These are phyloP conservation scores for Mesorhabditis sp. DNA, from an alignment of 2,888 invertebrate genomes.

Conservation along the genomic window DNA sequence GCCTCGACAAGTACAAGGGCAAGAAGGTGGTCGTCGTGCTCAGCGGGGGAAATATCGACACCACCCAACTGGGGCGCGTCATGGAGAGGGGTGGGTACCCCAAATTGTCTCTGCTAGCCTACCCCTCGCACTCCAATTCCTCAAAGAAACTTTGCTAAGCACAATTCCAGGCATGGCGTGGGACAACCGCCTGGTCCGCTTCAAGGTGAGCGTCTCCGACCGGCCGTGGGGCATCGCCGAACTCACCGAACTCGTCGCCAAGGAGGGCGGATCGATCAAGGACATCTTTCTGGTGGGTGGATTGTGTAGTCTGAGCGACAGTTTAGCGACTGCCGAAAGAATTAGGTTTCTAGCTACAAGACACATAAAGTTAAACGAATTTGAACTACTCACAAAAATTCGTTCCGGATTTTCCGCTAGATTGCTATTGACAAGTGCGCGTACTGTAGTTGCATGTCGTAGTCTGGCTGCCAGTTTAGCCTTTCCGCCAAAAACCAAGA, in stretches of 20 bases:
- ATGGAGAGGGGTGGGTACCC: conserved; percentile 58
- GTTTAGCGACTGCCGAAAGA: not conserved
- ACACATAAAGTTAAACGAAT: not conserved
- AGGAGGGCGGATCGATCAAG: conserved; percentile 69
- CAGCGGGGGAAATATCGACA: conserved; percentile 64
- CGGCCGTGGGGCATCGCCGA: conserved; percentile 61
- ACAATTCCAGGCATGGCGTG: conserved; percentile 72
- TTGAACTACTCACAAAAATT: too few species aligned
- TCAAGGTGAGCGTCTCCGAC: conserved; percentile 60
- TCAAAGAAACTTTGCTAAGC: conserved; percentile 13
- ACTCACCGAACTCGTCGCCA: conserved; percentile 59
- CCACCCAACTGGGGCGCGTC: conserved; percentile 62
- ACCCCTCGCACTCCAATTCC: conserved; percentile 8
- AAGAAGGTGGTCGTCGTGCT: conserved; percentile 60
- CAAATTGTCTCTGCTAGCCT: too few species aligned
- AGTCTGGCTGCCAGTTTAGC: not conserved
- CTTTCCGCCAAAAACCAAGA: not conserved
- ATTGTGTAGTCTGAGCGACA: not conserved
- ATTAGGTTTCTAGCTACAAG: not conserved
- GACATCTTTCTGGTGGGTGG: conserved; percentile 70
- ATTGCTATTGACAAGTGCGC: too few species aligned
- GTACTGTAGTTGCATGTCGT: not conserved
- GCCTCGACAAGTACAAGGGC: conserved; percentile 60
- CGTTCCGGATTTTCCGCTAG: too few species aligned
- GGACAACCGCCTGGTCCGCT: conserved; percentile 61